Base-by-base conservation (phyloP, 2,888 invertebrate species). In the Gymnocheta viridis region DNA sequence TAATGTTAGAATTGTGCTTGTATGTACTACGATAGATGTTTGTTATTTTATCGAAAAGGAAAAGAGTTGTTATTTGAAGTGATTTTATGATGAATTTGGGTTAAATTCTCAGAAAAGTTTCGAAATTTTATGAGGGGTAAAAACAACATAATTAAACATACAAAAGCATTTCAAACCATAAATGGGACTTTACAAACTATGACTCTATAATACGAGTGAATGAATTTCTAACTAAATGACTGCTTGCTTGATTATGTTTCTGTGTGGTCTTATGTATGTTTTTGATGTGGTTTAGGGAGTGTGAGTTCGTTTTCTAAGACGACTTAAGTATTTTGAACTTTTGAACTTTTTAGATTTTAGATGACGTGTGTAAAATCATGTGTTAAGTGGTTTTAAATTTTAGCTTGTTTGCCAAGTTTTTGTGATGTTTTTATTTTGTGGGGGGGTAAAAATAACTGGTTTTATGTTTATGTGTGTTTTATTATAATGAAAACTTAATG, bases 41-140 rank as follows among this genome's bases (percentile, higher is more conserved):
- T 29, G 19, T 44, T 29, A n/a, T 1, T 19, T 1, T 19, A 2
- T 22, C 2, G 12, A 41, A 62, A 67, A 62, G 84, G 67, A 69
- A 73, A 62, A 67, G 77, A 67, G 84, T 84, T 89, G 87, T 88
- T 88, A 87, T 88, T 89, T 88, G 88, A 90, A 90, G 90, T 90
- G 90, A 90, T 90, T 90, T 90, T 89, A 88, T 90, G 90, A 90
- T 90, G 90, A 89, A 90, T 90, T 90, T 88, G 88, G 85, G 82
- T 74, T 80, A 80, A 82, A 85, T 86, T 86, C 79, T 54, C 66
- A 67, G 64, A 58, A 83, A 85, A 86, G 62, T 82, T 84, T 82
- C 70, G 56, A 66, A 49, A 78, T 67, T 84, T 85, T 85, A 81
- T 73, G 49, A 84, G 84, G 84, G 84, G 49, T 67, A 66, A 81